These are phyloP conservation scores for Phyllotreta cruciferae DNA, from an alignment of 2,888 invertebrate species.

Conservation along the genomic window DNA sequence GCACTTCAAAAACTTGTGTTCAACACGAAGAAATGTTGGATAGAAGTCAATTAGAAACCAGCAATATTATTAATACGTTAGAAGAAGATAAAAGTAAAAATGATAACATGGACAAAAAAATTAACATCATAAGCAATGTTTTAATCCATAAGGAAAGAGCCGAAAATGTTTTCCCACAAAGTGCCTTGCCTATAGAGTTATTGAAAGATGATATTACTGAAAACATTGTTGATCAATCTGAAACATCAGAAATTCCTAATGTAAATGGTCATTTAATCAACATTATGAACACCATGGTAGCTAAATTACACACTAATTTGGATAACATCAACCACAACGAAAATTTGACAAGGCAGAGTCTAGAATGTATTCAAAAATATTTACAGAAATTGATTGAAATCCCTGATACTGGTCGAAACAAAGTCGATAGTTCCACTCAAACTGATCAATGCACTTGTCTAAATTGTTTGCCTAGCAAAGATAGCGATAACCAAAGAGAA, in stretches of 20 bases:
- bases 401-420: background rate
- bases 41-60: too few relatives aligned
- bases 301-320: constrained; percentile 5
- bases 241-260: constrained; percentile 1
- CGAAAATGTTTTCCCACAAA: background rate
- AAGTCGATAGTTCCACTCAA: background rate
- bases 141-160: too few relatives aligned
- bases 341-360: constrained; percentile 5
- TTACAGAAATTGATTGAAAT: constrained; percentile 13
- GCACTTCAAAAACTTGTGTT: background rate
- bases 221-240: background rate
- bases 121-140: too few relatives aligned
- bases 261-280: constrained; percentile 4
- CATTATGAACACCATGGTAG: constrained; percentile 2
- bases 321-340: constrained; percentile 13
- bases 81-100: too few relatives aligned
- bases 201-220: background rate
- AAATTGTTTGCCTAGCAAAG: too few relatives aligned
- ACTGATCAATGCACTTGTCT: background rate
- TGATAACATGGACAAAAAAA: too few relatives aligned
- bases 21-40: too few relatives aligned
- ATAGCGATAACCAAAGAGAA: too few relatives aligned
- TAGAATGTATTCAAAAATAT: constrained; percentile 19
- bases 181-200: too few relatives aligned
- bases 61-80: too few relatives aligned